phyloP scores from a whole-genome alignment of 2,113 vertebrate genomes.

The Illadopsis cleaveri region DNA sequence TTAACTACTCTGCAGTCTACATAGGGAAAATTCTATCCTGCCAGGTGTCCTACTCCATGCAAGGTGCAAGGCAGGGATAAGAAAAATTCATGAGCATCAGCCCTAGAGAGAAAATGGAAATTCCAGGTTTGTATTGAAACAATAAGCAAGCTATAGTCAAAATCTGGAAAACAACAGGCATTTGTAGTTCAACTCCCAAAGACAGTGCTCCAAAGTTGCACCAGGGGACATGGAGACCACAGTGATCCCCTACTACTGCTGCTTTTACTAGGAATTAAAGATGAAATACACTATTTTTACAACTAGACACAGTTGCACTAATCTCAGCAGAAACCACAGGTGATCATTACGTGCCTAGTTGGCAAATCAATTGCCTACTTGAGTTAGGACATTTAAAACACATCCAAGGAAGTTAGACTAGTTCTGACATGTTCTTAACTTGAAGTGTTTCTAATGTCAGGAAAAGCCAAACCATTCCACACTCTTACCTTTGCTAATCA shows the following conservation, averaged over 20 bases:
- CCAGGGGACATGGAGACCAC: background rate
- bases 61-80: background rate
- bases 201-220: background rate
- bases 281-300: background rate
- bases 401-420: background rate
- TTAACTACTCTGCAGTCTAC: background rate
- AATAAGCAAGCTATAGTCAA: background rate
- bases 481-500: conserved; percentile 94
- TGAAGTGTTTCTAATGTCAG: background rate
- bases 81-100: background rate
- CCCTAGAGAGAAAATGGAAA: background rate
- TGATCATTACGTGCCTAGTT: background rate
- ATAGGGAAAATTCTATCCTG: background rate
- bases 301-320: background rate
- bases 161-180: background rate
- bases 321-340: background rate
- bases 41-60: background rate
- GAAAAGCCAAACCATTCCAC: background rate
- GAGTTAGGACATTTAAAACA: background rate
- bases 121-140: background rate
- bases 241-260: background rate
- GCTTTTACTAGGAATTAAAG: background rate
- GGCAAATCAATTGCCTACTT: background rate
- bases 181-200: background rate
- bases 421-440: background rate